Conservation (phyloP, 2,113 vertebrate species). For the Prochilodus magdalenae region DNA sequence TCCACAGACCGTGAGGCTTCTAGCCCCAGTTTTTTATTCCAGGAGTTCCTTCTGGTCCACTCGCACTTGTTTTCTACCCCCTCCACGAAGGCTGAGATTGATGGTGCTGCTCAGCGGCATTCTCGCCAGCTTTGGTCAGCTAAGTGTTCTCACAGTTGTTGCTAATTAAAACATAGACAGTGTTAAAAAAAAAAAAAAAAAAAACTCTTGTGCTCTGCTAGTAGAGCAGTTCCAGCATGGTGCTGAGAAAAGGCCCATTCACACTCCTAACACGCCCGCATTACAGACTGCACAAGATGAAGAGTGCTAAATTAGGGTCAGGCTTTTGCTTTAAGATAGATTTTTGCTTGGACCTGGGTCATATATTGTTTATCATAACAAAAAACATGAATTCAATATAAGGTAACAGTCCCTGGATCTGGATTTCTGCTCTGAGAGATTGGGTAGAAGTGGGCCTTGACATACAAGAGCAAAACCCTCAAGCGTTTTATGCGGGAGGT, state of each 20-base stretch:
- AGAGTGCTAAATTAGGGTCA: not conserved
- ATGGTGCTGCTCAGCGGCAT: slow-evolving; percentile 60
- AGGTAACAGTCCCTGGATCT: not conserved
- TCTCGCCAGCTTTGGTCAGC: slow-evolving; percentile 51
- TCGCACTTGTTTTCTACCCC: not conserved
- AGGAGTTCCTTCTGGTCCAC: slow-evolving; percentile 10
- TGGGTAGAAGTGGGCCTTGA: not conserved
- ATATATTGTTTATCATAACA: not conserved
- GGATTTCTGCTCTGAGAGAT: not conserved
- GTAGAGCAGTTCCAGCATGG: not conserved
- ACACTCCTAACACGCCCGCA: not conserved
- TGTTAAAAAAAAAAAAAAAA: slow-evolving; percentile 52
- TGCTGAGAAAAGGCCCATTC: slow-evolving; percentile 29
- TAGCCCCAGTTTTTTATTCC: slow-evolving; percentile 20
- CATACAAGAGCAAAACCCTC: not conserved
- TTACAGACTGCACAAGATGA: not conserved
- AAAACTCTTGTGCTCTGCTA: slow-evolving; percentile 14
- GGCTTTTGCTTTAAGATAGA: not conserved
- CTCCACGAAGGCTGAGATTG: slow-evolving; percentile 46
- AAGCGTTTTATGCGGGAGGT: not conserved
- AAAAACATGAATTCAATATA: not conserved
- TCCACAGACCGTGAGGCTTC: not conserved
- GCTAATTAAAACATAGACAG: slow-evolving; percentile 58
- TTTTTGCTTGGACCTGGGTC: not conserved
- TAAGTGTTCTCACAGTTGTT: slow-evolving; percentile 59